phyloP scores from a whole-genome alignment of 2,797 vertebrate species.

The Silurus lanzhouensis region DNA sequence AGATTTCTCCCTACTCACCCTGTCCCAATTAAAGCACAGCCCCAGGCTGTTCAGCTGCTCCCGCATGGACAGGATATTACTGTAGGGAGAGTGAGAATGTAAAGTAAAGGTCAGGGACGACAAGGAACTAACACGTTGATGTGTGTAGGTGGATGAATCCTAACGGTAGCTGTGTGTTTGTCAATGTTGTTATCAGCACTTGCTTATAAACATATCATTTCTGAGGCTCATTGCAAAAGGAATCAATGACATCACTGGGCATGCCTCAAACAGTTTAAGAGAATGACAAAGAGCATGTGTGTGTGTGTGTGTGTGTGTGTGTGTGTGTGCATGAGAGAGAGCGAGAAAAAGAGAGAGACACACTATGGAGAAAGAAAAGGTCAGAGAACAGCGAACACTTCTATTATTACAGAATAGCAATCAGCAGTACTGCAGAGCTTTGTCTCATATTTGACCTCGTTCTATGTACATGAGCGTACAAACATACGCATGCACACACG shows the following conservation, averaged over 20 bases:
- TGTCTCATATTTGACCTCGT: background rate
- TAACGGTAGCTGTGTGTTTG: background rate
- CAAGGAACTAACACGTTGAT: background rate
- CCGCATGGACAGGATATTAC: conserved; percentile 91
- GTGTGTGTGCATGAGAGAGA: background rate
- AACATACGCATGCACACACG: background rate
- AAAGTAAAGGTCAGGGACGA: conserved; percentile 27
- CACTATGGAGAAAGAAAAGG: background rate
- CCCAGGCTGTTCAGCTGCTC: conserved; percentile 88
- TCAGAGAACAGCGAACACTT: conserved; percentile 2
- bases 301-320: background rate
- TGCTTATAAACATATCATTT: background rate
- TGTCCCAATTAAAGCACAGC: conserved; percentile 94
- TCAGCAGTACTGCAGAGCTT: background rate
- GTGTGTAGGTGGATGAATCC: background rate
- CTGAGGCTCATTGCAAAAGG: no score
- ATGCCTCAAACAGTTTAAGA: background rate
- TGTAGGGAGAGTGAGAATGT: conserved; percentile 64
- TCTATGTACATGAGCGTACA: background rate
- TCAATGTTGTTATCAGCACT: background rate
- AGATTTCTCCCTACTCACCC: conserved; percentile 69
- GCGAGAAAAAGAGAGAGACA: background rate
- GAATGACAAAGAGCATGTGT: background rate
- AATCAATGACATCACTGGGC: background rate
- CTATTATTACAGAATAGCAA: background rate